Percentiles rank a stretch among this genome's conserved stretches.
These are phyloP conservation scores for Micropterix aruncella DNA, from an alignment of 2,888 invertebrate genomes.

Conservation along the genomic window DNA sequence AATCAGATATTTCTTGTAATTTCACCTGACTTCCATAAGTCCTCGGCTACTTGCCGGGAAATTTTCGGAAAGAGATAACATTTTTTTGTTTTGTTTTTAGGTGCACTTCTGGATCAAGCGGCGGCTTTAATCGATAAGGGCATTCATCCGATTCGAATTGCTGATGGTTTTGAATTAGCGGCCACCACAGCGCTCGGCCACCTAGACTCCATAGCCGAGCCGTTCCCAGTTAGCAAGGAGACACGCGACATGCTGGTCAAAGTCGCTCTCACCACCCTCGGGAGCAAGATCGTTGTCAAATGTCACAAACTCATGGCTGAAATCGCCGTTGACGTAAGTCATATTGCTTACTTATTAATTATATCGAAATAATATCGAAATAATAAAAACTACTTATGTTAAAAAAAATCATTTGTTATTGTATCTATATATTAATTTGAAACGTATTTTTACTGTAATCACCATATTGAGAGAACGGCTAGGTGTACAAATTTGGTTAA, in stretches of 20 bases:
- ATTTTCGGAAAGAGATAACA: neutral
- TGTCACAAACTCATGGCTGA: conserved; percentile 96
- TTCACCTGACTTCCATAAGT: too few relatives aligned
- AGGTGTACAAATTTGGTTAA: too few relatives aligned
- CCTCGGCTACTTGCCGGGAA: too few relatives aligned
- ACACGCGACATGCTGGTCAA: conserved; percentile 81
- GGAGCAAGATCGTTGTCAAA: conserved; percentile 96
- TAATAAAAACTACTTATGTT: too few relatives aligned
- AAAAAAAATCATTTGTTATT: too few relatives aligned
- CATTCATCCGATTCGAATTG: conserved; percentile 96
- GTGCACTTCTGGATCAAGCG: conserved; percentile 91
- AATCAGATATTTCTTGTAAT: too few relatives aligned
- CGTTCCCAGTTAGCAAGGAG: conserved; percentile 72
- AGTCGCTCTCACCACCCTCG: conserved; percentile 96
- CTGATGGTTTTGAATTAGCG: conserved; percentile 97
- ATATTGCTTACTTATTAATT: neutral
- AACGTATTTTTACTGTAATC: too few relatives aligned
- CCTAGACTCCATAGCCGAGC: conserved; percentile 77
- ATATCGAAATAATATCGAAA: too few relatives aligned
- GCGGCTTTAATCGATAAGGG: conserved; percentile 86
- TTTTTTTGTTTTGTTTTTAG: conserved; percentile 23
- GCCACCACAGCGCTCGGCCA: conserved; percentile 78
- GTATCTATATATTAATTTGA: too few relatives aligned
- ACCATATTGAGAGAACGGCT: too few relatives aligned
- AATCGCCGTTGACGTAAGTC: conserved; percentile 67